These are phyloP conservation scores for Rhingia campestris DNA, from an alignment of 2,888 invertebrate genomes.

Conservation along the genomic window DNA sequence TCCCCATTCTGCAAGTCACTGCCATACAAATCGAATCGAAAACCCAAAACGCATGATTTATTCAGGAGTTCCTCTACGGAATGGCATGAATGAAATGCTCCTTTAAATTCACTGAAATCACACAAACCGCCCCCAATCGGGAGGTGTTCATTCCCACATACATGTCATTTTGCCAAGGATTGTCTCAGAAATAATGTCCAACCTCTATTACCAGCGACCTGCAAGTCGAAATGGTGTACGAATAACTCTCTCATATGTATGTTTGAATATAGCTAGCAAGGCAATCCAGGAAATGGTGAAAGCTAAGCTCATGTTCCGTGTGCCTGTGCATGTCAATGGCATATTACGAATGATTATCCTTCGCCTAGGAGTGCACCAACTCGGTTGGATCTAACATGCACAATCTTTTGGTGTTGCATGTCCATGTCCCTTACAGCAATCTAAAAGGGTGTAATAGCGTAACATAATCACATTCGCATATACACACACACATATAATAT, in stretches of 20 bases:
- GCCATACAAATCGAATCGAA: slow-evolving; percentile 1
- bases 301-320: slow-evolving; percentile 41
- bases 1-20: not conserved
- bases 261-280: not conserved
- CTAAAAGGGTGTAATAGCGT: slow-evolving; percentile 55
- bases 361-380: slow-evolving; percentile 33
- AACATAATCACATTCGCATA: slow-evolving; percentile 43
- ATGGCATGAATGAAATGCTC: slow-evolving; percentile 24
- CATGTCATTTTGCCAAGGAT: slow-evolving; percentile 1
- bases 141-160: not conserved
- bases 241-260: not conserved
- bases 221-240: not conserved
- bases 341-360: slow-evolving; percentile 64
- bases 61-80: slow-evolving; percentile 30
- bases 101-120: slow-evolving; percentile 7
- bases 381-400: slow-evolving; percentile 35
- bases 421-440: slow-evolving; percentile 36
- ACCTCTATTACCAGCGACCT: too few relatives aligned
- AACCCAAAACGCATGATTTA: slow-evolving; percentile 46
- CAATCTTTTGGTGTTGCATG: slow-evolving; percentile 27
- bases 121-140: slow-evolving; percentile 1
- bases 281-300: slow-evolving; percentile 5
- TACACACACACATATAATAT: slow-evolving; percentile 4
- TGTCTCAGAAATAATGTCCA: not conserved
- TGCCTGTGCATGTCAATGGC: slow-evolving; percentile 49